Evolutionary conservation across 2,888 invertebrate species (phyloP), one percentile per base, ranked within the genome.

Genomic region (Clistopyga incitator): DNA sequence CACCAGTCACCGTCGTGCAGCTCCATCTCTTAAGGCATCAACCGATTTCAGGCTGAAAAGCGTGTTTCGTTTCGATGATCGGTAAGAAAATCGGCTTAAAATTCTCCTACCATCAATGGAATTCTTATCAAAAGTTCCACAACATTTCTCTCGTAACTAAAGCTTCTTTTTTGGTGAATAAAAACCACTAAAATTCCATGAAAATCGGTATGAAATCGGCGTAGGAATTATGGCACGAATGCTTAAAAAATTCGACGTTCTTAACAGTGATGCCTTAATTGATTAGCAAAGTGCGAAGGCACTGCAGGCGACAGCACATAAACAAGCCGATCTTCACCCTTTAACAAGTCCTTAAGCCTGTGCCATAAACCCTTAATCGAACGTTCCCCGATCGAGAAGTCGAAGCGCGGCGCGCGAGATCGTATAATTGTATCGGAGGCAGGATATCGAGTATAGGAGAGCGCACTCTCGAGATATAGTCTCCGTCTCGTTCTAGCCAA

Each of bases 371-470:
- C 71, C 71, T 56, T 42, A 20, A 71, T 45, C 71, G 71, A 71
- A 56, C 34, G 45, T 38, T 56, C 38, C 71, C 38, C 56, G 56
- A 72, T 38, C 64, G 1, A 18, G 64, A 10, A 38, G 20, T 29
- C 4, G 56, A 56, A 45, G 45, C 23, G 45, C 23, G 8, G 8
- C 71, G 42, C 67, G 59, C 42, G 45, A 42, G 59, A 74, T 59
- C 72, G 59, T 61, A 61, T 64, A 74, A 74, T 74, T 61, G 47
- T 50, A 74, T 74, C 72, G 42, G 34, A n/a, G 25, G 8, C 20
- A n/a, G 42, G 64, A 20, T 10, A 18, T 42, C 3, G 59, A 25
- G 25, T 13, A 45, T 23, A 56, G 47, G 3, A 6, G n/a, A n/a
- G 50, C 18, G 50, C 50, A n/a, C n/a, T 47, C 47, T 47, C 15